phyloP scores from a whole-genome alignment of 2,888 invertebrate species.

The Agrenia bidenticulata region DNA sequence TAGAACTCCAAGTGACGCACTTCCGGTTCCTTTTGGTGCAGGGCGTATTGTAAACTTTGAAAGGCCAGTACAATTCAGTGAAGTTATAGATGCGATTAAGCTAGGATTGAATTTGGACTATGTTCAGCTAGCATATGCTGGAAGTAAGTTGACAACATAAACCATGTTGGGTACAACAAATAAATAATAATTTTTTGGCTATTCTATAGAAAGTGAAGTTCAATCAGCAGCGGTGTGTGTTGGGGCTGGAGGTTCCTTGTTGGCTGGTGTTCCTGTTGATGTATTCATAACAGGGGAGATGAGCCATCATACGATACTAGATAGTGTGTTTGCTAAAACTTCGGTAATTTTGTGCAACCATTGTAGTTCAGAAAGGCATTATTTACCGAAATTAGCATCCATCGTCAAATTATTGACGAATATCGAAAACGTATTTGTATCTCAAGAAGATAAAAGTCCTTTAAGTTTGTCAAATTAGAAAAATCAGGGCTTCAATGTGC shows the following conservation, averaged over 20 bases:
- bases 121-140: constrained; percentile 72
- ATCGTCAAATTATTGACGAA: constrained; percentile 56
- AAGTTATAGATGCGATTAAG: constrained; percentile 70
- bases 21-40: constrained; percentile 58
- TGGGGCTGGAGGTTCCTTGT: constrained; percentile 80
- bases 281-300: constrained; percentile 87
- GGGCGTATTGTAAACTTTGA: constrained; percentile 64
- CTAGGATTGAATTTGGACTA: constrained; percentile 67
- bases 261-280: constrained; percentile 71
- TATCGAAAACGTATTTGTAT: constrained; percentile 67
- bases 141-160: too few relatives aligned
- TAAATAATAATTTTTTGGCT: neutral
- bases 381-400: constrained; percentile 65
- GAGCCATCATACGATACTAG: constrained; percentile 90
- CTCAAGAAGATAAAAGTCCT: constrained; percentile 75
- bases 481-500: too few relatives aligned
- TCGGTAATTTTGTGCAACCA: constrained; percentile 88
- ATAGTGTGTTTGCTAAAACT: constrained; percentile 75
- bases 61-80: constrained; percentile 61
- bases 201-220: constrained; percentile 54
- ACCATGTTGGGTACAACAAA: neutral
- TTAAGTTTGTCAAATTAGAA: constrained; percentile 55
- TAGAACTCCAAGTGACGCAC: constrained; percentile 15
- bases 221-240: constrained; percentile 78
- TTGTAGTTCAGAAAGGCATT: constrained; percentile 91